Base-by-base conservation (phyloP, 2,113 vertebrate species). In the Bufo gargarizans region DNA sequence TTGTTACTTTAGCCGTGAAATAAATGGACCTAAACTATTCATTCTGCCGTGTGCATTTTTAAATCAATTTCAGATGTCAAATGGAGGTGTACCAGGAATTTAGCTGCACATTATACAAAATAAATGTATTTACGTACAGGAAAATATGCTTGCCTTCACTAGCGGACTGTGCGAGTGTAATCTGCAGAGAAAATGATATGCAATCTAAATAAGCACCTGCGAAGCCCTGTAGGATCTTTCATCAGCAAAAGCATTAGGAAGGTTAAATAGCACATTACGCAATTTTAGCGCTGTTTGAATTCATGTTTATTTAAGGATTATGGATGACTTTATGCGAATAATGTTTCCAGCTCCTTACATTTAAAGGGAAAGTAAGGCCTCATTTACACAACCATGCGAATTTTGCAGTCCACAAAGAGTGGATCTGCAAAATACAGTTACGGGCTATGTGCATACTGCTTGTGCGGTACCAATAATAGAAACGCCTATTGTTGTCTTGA, bases 181-280 rank as follows among this genome's bases (percentile, higher is more conserved):
- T 86, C 74, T 76, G 20, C n/a, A 78, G 56, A 65, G 85, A 55
- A 86, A 50, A 86, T 78, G 77, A 86, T 77, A 86, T 78, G 45
- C 76, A 78, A 58, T 86, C 55, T 78, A 86, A 86, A 63, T 78
- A 78, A 67, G 59, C 85, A 86, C 74, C 74, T 86, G 74, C 59
- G 8, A 33, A 53, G 63, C 63, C 47, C 20, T 22, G 81, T 83
- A 83, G 47, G 58, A 78, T 86, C 59, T 86, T 50, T 63, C 85
- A 78, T 78, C 85, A 86, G 56, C 59, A 78, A 86, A 86, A 53
- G 43, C 85, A 86, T 78, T 86, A 86, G 59, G 59, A 4, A 61
- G 49, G 56, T 43, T 22, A 86, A 86, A 17, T 55, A 67, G 55
- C 71, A 61, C 69, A 59, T 61, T 77, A 61, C 59, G 67, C 58